These are phyloP conservation scores for Phengaris alcon DNA, from an alignment of 2,888 invertebrate species.

Conservation along the genomic window DNA sequence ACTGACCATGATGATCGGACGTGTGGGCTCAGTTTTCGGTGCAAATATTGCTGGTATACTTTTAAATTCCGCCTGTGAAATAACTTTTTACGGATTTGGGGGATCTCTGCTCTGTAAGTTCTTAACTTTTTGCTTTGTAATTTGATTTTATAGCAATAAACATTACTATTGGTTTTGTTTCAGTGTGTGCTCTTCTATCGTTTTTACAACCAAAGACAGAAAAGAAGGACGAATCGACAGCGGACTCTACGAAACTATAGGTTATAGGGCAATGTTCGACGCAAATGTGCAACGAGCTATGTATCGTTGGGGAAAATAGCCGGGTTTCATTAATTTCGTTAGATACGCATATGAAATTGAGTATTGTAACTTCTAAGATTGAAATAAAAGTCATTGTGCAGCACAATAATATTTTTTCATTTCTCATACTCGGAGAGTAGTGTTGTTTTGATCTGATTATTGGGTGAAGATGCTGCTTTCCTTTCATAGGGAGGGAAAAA, in stretches of 20 bases:
- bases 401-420: too few relatives aligned
- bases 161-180: conserved; percentile 40
- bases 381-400: too few relatives aligned
- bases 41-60: conserved; percentile 81
- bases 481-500: too few relatives aligned
- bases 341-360: too few relatives aligned
- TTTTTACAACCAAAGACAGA: neutral
- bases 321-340: neutral
- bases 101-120: conserved; percentile 69
- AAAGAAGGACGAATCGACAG: neutral
- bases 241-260: conserved; percentile 10
- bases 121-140: conserved; percentile 2
- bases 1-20: conserved; percentile 80
- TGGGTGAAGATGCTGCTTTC: too few relatives aligned
- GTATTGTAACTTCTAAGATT: too few relatives aligned
- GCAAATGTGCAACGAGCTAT: neutral
- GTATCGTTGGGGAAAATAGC: neutral
- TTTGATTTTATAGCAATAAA: too few relatives aligned
- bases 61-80: conserved; percentile 79
- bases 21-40: conserved; percentile 81
- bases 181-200: conserved; percentile 55
- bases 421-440: too few relatives aligned
- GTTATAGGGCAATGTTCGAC: too few relatives aligned
- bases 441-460: too few relatives aligned
- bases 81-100: conserved; percentile 81